phyloP scores from a whole-genome alignment of 2,888 invertebrate species.

The Cephonodes hylas region DNA sequence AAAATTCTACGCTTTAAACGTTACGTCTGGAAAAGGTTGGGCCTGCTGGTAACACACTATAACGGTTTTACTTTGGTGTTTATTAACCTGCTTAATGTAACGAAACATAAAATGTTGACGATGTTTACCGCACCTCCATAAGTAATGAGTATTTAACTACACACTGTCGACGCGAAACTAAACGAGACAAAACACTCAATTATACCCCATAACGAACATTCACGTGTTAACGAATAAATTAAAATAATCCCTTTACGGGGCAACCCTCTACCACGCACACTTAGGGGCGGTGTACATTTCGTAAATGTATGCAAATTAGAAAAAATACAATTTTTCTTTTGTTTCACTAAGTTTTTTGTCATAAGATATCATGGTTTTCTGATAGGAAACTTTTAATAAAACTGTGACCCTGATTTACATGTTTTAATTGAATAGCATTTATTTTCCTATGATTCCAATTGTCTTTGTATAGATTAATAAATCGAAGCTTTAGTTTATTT shows the following conservation, averaged over 20 bases:
- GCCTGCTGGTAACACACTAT: too few species aligned
- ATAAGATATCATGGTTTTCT: background rate
- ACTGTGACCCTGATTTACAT: too few species aligned
- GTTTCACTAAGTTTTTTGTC: too few species aligned
- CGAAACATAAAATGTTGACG: background rate
- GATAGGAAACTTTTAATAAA: too few species aligned
- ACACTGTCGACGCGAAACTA: background rate
- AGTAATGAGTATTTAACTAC: background rate
- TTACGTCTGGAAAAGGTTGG: too few species aligned
- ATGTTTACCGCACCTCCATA: background rate
- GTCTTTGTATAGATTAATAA: background rate
- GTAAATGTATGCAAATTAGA: background rate
- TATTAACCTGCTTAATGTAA: too few species aligned
- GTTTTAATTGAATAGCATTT: too few species aligned
- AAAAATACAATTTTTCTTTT: too few species aligned
- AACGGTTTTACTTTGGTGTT: too few species aligned
- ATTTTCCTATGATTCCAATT: background rate
- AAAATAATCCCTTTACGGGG: background rate
- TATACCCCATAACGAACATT: constrained; percentile 1
- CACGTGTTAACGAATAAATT: constrained; percentile 8
- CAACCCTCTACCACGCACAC: background rate
- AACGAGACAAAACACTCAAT: background rate
- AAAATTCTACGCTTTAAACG: too few species aligned
- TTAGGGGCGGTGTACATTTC: background rate
- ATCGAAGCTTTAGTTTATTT: too few species aligned